Conservation (phyloP, 2,113 vertebrate species). For the Ifrita kowaldi region DNA sequence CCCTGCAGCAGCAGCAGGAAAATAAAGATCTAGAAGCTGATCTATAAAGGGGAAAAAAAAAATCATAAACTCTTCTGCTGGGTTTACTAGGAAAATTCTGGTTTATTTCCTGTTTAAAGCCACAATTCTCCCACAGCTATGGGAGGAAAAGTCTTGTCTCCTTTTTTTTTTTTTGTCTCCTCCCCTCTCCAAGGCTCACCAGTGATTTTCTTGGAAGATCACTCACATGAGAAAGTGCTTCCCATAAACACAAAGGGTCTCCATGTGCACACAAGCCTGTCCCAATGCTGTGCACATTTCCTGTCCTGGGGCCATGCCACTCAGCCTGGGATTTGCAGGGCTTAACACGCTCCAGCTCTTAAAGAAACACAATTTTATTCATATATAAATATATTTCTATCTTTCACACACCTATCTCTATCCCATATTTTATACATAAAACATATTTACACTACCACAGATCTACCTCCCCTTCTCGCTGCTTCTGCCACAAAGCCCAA, state of each 20-base stretch:
- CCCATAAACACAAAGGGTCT: neutral
- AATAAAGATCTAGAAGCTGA: accelerated
- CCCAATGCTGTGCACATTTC: neutral
- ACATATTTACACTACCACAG: neutral
- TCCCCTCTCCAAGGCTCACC: neutral
- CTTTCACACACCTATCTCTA: neutral
- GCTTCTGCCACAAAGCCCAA: neutral
- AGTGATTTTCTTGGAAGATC: neutral
- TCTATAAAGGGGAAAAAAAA: neutral
- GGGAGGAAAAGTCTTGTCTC: neutral
- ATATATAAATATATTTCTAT: accelerated
- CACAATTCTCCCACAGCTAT: neutral
- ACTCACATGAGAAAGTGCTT: neutral
- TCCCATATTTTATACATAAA: accelerated
- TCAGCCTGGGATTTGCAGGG: neutral
- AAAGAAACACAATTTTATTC: neutral
- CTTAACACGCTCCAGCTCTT: neutral
- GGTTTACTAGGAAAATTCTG: neutral
- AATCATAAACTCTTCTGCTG: neutral
- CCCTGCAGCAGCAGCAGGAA: neutral
- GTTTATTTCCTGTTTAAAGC: neutral
- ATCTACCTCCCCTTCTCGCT: neutral
- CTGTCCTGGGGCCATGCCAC: neutral
- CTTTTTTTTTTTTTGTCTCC: neutral
- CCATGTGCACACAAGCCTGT: accelerated